phyloP scores from a whole-genome alignment of 2,113 vertebrate genomes.

The Pardalotus punctatus region DNA sequence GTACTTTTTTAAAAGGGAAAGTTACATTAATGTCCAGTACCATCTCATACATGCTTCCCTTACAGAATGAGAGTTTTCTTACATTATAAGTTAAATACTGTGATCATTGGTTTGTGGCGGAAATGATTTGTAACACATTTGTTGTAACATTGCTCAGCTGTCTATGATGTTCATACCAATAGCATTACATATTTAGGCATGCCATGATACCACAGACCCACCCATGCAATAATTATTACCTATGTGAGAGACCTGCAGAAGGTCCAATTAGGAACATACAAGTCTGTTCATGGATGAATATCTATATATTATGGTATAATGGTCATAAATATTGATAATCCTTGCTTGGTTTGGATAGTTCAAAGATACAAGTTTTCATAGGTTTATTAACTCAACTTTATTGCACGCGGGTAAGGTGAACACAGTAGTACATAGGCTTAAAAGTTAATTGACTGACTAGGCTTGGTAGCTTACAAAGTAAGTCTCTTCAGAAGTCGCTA shows the following conservation, averaged over 20 bases:
- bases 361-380: background rate
- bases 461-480: background rate
- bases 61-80: background rate
- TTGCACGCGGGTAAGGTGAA: background rate
- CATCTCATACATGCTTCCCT: background rate
- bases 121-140: background rate
- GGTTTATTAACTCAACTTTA: background rate
- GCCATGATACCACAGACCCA: background rate
- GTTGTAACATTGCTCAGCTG: background rate
- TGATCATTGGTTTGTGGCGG: background rate
- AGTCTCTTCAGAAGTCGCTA: background rate
- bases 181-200: background rate
- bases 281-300: background rate
- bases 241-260: background rate
- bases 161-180: background rate
- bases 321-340: background rate
- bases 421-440: background rate
- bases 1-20: background rate
- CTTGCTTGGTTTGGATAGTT: background rate
- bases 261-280: background rate
- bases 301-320: background rate
- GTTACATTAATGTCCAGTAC: background rate
- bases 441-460: background rate
- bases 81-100: background rate
- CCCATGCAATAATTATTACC: background rate